Evolutionary conservation across 2,113 vertebrate species (phyloP), one percentile per base, ranked within the genome.

Genomic region (Pachypanchax playfairii): DNA sequence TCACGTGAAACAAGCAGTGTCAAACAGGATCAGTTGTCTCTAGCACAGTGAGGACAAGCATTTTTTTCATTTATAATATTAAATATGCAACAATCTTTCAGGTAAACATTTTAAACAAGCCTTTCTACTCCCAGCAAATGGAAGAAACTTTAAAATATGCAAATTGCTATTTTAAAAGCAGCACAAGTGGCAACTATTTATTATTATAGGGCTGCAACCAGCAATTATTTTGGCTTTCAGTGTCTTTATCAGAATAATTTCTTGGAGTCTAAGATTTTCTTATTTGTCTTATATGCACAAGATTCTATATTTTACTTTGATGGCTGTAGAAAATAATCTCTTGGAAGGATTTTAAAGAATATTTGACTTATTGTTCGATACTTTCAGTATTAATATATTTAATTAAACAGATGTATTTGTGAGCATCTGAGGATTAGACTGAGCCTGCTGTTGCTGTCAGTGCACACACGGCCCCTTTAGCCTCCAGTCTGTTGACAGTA

Each of bases 361-460:
- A n/a, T n/a, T n/a, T n/a, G n/a, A n/a, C n/a, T n/a, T n/a, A n/a
- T n/a, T n/a, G n/a, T n/a, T n/a, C n/a, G n/a, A n/a, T n/a, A n/a
- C n/a, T n/a, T n/a, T n/a, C n/a, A n/a, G n/a, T n/a, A n/a, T n/a
- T n/a, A n/a, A n/a, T n/a, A n/a, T n/a, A n/a, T n/a, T n/a, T 35
- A 36, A 20, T 29, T 20, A 21, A 5, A 44, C 3, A 64, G 11
- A 51, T 36, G 61, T 2, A 14, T 14, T 20, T 33, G n/a, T 61
- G 61, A 66, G 78, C 85, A 85, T 86, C 77, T 83, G 79, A 74
- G 48, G 26, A 28, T 79, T 46, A 57, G 67, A 43, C 47, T 83
- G 65, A 57, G 17, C 73, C 50, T 53, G 65, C 24, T 79, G 81
- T 60, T 72, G 46, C 39, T 73, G 50, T 64, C 10, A 4, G 13